These are phyloP conservation scores for Dallia pectoralis DNA, from an alignment of 2,797 vertebrate species.

Conservation along the genomic window DNA sequence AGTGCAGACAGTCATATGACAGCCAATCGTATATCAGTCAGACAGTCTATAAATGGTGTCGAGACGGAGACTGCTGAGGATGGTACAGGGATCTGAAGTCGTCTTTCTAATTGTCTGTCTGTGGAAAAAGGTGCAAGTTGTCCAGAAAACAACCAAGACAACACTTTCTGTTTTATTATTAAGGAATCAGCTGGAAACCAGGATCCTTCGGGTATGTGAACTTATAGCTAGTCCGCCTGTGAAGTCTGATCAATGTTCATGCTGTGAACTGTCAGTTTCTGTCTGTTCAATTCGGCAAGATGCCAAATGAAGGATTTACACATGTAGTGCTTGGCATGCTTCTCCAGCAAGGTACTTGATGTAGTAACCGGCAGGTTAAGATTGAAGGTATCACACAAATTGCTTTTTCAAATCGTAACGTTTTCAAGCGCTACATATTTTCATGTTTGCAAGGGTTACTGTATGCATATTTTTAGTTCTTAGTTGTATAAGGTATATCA, in stretches of 20 bases:
- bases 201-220: background rate
- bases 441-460: background rate
- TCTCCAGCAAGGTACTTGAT: background rate
- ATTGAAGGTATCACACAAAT: background rate
- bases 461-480: background rate
- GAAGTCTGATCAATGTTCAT: background rate
- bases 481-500: background rate
- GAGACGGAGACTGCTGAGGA: conserved; percentile 4
- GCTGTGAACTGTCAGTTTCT: background rate
- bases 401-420: background rate
- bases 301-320: background rate
- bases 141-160: background rate
- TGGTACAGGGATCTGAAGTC: background rate
- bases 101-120: background rate
- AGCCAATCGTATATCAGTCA: conserved; percentile 1
- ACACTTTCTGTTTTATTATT: background rate
- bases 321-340: background rate
- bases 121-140: background rate
- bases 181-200: background rate
- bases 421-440: background rate
- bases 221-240: background rate
- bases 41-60: background rate
- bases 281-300: background rate
- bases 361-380: background rate
- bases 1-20: background rate